Evolutionary conservation across 2,888 invertebrate species (phyloP).

Genomic region (Digitonthophagus gazella): DNA sequence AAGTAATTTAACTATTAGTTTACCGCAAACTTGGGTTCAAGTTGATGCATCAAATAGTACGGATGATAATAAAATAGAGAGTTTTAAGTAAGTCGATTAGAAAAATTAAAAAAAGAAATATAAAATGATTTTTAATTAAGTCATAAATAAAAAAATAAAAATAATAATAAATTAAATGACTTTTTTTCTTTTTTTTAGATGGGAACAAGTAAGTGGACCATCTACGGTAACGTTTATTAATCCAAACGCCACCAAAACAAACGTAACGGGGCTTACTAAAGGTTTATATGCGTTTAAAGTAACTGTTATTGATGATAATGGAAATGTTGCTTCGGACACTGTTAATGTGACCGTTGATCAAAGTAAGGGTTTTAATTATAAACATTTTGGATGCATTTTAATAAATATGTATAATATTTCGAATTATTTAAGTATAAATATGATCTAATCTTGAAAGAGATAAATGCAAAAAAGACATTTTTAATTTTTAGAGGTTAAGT

Average conservation of each 20-base stretch:
- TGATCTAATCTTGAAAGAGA: too few species aligned
- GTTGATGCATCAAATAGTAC: constrained; percentile 71
- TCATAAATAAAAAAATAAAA: too few species aligned
- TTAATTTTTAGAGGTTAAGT: too few species aligned
- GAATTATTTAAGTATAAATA: too few species aligned
- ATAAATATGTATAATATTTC: too few species aligned
- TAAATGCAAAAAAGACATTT: too few species aligned
- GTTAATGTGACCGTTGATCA: constrained; percentile 79
- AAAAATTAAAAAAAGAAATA: too few species aligned
- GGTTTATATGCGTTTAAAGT: constrained; percentile 81
- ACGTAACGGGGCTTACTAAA: constrained; percentile 77
- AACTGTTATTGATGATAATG: constrained; percentile 81
- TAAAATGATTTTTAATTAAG: too few species aligned
- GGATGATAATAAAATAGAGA: constrained; percentile 80
- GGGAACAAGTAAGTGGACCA: constrained; percentile 77
- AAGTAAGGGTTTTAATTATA: too few species aligned
- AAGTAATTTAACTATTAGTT: constrained; percentile 67
- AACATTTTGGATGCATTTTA: constrained; percentile 8
- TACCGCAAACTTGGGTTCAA: constrained; percentile 77
- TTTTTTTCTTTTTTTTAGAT: constrained; percentile 51
- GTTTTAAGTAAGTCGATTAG: constrained; percentile 54
- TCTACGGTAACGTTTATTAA: constrained; percentile 56
- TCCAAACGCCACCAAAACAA: constrained; percentile 56
- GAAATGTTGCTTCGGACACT: constrained; percentile 72
- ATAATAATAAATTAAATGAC: background rate